Evolutionary conservation across 1,140 invertebrate genomes (phyloP), one percentile per base, ranked within the genome.

Genomic region (Frieseomelitta varia): DNA sequence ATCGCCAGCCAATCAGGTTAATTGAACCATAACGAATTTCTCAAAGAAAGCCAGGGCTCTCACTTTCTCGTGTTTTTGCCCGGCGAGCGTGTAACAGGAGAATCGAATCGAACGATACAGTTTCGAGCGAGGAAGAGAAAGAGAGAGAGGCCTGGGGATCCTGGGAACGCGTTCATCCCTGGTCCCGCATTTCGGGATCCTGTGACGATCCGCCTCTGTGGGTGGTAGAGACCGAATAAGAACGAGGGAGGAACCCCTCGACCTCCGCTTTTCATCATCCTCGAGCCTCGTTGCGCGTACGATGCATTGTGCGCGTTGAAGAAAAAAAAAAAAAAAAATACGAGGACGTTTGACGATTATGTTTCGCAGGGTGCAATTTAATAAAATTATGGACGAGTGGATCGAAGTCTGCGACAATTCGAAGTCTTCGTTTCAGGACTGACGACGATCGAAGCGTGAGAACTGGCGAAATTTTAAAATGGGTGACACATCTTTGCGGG

Each of bases 171-270:
- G 58, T 69, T 56, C 79, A 69, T 81, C 84, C 79, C 74, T 30
- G 27, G 47, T 55, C 74, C 85, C 79, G 78, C 83, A 83, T 88
- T 90, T 71, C 34, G 82, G 39, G 85, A 90, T 85, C 81, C 47
- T 56, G 73, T 82, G 76, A 81, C 67, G 85, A 71, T 76, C 85
- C 56, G 34, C n/a, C 81, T 58, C 69, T 19, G 86, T 91, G 91
- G 90, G 88, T 91, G 91, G 88, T 88, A 86, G 74, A 89, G 74
- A 88, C 84, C 86, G 79, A 88, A 90, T 79, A 90, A 87, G 81
- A 89, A 88, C 77, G 81, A 85, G 77, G 79, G 84, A 63, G 79
- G 55, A 81, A 56, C 79, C 75, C 76, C 58, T 79, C 53, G 19
- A 47, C 51, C 34, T 56, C 67, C 75, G 85, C 63, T 61, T 76